Base-by-base conservation (phyloP, 2,113 vertebrate genomes). In the Phainopepla nitens region DNA sequence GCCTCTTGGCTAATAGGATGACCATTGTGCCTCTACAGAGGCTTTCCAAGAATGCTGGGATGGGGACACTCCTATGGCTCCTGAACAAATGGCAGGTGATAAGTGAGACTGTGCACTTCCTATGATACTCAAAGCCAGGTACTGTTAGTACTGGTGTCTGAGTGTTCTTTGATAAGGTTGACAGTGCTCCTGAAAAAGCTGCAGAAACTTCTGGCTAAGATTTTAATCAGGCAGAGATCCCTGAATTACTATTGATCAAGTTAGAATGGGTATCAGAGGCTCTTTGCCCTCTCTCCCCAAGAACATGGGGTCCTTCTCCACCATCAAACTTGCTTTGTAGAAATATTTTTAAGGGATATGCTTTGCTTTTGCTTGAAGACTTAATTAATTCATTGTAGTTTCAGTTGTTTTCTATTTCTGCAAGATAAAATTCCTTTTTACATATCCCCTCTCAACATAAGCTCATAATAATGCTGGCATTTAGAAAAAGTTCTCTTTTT, bases 381-480 rank as follows among this genome's bases (percentile, higher is more conserved):
- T 51, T 75, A 15, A 85, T 45, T 69, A 61, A 36, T 64, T 66
- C 15, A 41, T 31, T 33, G 12, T 35, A 41, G 36, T 89, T 89
- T 83, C 18, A 50, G 42, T 85, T 95, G 47, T 90, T 94, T 87
- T 44, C 27, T 25, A 33, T 33, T 92, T 29, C 33, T 71, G 22
- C 42, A 70, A 91, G 49, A 36, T 16, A 70, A 92, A 77, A 91
- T 77, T 73, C 62, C 57, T 96, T 72, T 82, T 45, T 61, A 42
- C 56, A 18, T 78, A 81, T 68, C 44, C 79, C 49, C 7, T 82
- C 73, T 95, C 82, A 94, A 71, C n/a, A 53, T 88, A 95, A 96
- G 84, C 87, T 92, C 36, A 58, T 89, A 82, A 93, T 73, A 82
- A 91, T n/a, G 33, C 42, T 70, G 44, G 75, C 49, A 54, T 85